Evolutionary conservation across 2,888 invertebrate genomes (phyloP), one percentile per base, ranked within the genome.

Genomic region (Euplagia quadripunctaria): DNA sequence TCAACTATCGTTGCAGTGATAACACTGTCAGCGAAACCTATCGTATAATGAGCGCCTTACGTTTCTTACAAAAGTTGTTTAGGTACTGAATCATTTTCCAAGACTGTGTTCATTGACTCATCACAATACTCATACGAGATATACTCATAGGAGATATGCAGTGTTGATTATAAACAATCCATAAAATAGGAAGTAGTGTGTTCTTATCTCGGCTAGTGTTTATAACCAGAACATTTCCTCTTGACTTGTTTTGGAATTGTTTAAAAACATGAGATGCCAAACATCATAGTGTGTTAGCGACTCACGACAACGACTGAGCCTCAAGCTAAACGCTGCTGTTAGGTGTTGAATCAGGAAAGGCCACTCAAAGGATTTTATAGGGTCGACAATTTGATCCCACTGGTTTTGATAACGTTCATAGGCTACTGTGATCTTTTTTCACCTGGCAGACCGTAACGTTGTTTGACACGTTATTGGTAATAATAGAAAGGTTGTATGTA

Each of bases 31-130:
- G 31, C 14, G 2, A 14, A 58, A 20, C 12, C 58, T 20, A 61
- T 31, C 31, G 14, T 31, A 61, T 31, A 61, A 31, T 20, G 61
- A 61, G 31, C 31, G 20, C 1, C 7, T 61, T 31, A 61, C 14
- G 31, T 4, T 31, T 31, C 31, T 31, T 61, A 61, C 4, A 31
- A 31, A 14, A 61, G 6, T 61, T 31, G 14, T 31, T 61, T 42
- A 16, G 31, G 20, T 49, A 67, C 66, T 70, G 83, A 82, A 74
- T 83, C 79, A 80, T 73, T 42, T 70, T 63, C 46, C 49, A 41
- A 46, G 31, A 69, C 61, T 72, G 63, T 72, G 63, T 69, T 69
- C 17, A 73, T 68, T 82, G 84, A 79, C 64, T 82, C 79, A 78
- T 74, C 17, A 20, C 7, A 68, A n/a, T 8, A 64, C 66, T 66